These are phyloP conservation scores for Prochilodus magdalenae DNA, from an alignment of 2,113 vertebrate genomes.

Conservation along the genomic window DNA sequence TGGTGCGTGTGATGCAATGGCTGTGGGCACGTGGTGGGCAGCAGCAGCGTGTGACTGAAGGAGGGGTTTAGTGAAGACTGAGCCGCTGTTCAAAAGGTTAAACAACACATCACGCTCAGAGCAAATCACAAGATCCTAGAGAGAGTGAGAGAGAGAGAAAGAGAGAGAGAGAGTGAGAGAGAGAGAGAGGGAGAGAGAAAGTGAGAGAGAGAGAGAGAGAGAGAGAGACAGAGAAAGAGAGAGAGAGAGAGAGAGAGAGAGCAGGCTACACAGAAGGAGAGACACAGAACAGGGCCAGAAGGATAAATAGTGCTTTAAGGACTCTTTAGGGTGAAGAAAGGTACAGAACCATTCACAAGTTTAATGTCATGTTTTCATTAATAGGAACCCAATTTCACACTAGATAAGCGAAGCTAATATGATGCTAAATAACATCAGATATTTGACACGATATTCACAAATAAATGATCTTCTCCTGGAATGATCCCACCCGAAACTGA, in stretches of 20 bases:
- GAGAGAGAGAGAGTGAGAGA: background rate
- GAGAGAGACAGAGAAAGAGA: background rate
- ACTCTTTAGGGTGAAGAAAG: too few relatives aligned
- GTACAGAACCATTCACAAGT: too few relatives aligned
- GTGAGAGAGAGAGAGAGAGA: background rate
- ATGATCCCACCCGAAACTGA: too few relatives aligned
- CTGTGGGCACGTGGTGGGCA: slow-evolving; percentile 70
- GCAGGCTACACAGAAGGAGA: background rate
- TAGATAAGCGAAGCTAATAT: too few relatives aligned
- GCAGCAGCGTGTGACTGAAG: slow-evolving; percentile 76
- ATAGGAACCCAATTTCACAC: too few relatives aligned
- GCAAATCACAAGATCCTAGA: slow-evolving; percentile 78
- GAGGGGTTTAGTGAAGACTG: slow-evolving; percentile 67
- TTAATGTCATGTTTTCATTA: too few relatives aligned
- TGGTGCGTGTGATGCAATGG: slow-evolving; percentile 33
- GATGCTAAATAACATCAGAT: too few relatives aligned
- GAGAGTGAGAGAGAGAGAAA: background rate
- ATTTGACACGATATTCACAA: too few relatives aligned
- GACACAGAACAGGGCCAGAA: background rate
- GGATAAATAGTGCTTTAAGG: too few relatives aligned
- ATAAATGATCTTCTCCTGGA: too few relatives aligned
- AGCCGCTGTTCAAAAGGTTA: slow-evolving; percentile 76
- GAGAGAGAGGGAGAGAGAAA: slow-evolving; percentile 35
- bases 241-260: slow-evolving; percentile 37
- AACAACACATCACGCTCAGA: slow-evolving; percentile 72